These are phyloP conservation scores for Lasioglossum lativentre DNA, from an alignment of 2,888 invertebrate genomes.

Conservation along the genomic window DNA sequence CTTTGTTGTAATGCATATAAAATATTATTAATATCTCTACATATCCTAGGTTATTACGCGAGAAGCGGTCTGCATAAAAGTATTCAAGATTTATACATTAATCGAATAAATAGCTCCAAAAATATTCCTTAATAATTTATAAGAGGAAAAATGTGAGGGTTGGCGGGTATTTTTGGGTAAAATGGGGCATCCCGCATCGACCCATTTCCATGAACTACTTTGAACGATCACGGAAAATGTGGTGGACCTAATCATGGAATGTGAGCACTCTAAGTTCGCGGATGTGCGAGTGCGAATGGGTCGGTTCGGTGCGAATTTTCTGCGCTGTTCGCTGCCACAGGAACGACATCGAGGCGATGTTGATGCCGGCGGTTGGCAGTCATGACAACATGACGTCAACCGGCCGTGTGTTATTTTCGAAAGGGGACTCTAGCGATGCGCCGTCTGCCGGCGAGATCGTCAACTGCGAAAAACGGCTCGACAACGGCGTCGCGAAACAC, in stretches of 20 bases:
- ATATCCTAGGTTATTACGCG: background rate
- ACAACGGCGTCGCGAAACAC: slow-evolving; percentile 50
- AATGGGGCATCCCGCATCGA: background rate
- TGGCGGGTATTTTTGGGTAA: background rate
- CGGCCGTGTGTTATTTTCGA: slow-evolving; percentile 84
- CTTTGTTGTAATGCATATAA: background rate
- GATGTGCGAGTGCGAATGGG: slow-evolving; percentile 18
- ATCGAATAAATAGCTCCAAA: background rate
- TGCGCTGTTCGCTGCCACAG: slow-evolving; percentile 83
- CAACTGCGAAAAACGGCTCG: slow-evolving; percentile 65
- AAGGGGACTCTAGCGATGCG: slow-evolving; percentile 80
- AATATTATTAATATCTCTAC: background rate
- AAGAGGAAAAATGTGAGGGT: background rate
- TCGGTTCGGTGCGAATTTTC: slow-evolving; percentile 55
- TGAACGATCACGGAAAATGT: background rate
- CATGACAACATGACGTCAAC: slow-evolving; percentile 83
- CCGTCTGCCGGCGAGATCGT: slow-evolving; percentile 57
- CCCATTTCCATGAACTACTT: background rate
- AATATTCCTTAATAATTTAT: background rate
- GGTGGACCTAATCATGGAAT: background rate
- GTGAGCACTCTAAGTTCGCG: slow-evolving; percentile 4
- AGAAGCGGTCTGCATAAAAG: no score
- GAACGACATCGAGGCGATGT: slow-evolving; percentile 86
- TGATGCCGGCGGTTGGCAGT: slow-evolving; percentile 83
- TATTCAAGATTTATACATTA: no score